Base-by-base conservation (phyloP, 2,797 vertebrate species). In the Scarus forsteni region DNA sequence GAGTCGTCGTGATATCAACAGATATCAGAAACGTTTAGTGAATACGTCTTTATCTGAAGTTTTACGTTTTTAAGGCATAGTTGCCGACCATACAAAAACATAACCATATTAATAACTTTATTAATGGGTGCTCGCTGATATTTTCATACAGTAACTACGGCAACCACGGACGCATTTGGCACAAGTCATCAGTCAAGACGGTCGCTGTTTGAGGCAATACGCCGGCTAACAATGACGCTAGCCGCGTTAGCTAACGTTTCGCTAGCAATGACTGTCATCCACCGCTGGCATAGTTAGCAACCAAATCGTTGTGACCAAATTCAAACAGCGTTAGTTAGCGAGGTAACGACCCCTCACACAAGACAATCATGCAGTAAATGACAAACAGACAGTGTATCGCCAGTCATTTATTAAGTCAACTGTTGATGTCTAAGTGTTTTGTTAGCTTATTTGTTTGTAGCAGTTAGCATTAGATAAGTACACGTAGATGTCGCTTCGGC, bases 361-460 rank as follows among this genome's bases (percentile, higher is more conserved):
- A 13, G 3, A 10, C n/a, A 15, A 0, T 14, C 0, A 4, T 6
- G 6, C 7, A 8, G 2, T 6, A 0, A 34, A 15, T 9, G 34
- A 7, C 6, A 2, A 2, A 1, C 8, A 0, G 0, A 7, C 13
- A 2, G 6, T 5, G 1, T 61, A 71, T 14, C 16, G 15, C 16
- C 11, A 18, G 6, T 5, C 1, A 10, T 38, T 56, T 12, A 2
- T 3, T 5, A 8, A 2, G 8, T 44, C 13, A 11, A 36, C n/a
- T 10, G 12, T 0, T 42, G 5, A 16, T 16, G 36, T 66, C 39
- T 4, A 70, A 55, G 48, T 44, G 54, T 80, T 85, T 27, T 12
- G 70, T 57, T 75, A 60, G 77, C 77, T 55, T 85, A 73, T 86
- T 92, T 89, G 89, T 92, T 92, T 92, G 85, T 92, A 91, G 89